Evolutionary conservation across 2,113 vertebrate species (phyloP), one percentile per base, ranked within the genome.

Genomic region (Orthonyx spaldingii): DNA sequence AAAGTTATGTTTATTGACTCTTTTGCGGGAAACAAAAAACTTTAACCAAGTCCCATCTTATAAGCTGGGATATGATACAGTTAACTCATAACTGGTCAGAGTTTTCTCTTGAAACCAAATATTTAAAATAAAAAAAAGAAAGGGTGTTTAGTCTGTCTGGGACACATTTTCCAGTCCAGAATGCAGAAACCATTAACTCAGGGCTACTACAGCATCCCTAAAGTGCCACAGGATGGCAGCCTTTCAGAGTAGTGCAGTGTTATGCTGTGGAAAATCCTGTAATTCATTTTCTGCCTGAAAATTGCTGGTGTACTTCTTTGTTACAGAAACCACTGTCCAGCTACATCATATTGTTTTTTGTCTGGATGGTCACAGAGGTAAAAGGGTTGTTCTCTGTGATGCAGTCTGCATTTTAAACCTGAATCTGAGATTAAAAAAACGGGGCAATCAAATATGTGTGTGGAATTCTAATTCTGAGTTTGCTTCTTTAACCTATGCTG

Each of bases 221-320:
- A 63, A 70, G 49, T 37, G 81, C 90, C 92, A 89, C 92, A 87
- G 44, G 96, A 60, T 96, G 95, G 90, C 95, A 96, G 92, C 61
- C 81, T 89, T 81, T 91, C 50, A 61, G 89, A 95, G 55, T 3
- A 49, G 21, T 41, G 32, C 22, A 1, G 33, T 30, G 22, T 41
- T 50, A 33, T 6, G 30, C 50, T 18, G 16, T 39, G 33, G 30
- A 44, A 90, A 72, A 84, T 27, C 33, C 53, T 23, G 4, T 22
- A 13, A 41, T 52, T 83, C 3, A 1, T 72, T 80, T 65, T 61
- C 76, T 86, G 61, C 46, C 37, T 41, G 53, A 60, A 71, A 90
- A 69, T 0, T 32, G 61, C 65, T 24, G n/a, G 21, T 49, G 63
- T 37, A 27, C 3, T 75, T 33, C 53, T 88, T 88, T 65, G 27